A percentile compares a stretch with the other conserved stretches of the same genome.
phyloP scores from a whole-genome alignment of 2,113 vertebrate genomes.

The Recurvirostra avosetta region DNA sequence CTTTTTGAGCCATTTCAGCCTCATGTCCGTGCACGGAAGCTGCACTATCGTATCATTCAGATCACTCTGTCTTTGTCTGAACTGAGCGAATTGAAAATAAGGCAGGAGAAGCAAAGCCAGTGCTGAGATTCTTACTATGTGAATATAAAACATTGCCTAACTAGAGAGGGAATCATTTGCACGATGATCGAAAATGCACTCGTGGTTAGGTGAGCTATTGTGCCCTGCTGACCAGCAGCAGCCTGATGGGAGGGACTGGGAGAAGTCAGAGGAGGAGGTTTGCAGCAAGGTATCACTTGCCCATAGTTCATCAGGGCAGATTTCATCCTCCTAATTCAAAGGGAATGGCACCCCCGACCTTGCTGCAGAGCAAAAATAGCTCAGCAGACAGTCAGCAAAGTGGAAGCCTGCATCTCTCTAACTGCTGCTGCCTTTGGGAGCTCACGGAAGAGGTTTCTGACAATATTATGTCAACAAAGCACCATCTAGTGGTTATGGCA shows the following conservation, averaged over 20 bases:
- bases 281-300: neutral
- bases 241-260: neutral
- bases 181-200: neutral
- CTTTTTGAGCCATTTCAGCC: neutral
- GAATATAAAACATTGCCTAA: neutral
- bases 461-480: slow-evolving; percentile 23
- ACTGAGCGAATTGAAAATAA: neutral
- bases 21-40: rapidly evolving
- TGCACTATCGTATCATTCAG: neutral
- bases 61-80: neutral
- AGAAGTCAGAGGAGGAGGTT: neutral
- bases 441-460: neutral
- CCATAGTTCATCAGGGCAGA: neutral
- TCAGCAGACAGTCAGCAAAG: neutral
- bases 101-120: neutral
- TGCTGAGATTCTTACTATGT: neutral
- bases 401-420: neutral
- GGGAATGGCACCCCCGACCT: neutral
- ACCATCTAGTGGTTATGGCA: slow-evolving; percentile 55
- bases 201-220: neutral
- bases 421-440: neutral
- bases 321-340: neutral
- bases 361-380: neutral
- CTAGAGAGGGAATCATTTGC: neutral
- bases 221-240: neutral